A percentile compares a stretch with the other conserved stretches of the same genome.
Conservation (phyloP, 2,888 invertebrate species). For the Hydrotaea diabolus region DNA sequence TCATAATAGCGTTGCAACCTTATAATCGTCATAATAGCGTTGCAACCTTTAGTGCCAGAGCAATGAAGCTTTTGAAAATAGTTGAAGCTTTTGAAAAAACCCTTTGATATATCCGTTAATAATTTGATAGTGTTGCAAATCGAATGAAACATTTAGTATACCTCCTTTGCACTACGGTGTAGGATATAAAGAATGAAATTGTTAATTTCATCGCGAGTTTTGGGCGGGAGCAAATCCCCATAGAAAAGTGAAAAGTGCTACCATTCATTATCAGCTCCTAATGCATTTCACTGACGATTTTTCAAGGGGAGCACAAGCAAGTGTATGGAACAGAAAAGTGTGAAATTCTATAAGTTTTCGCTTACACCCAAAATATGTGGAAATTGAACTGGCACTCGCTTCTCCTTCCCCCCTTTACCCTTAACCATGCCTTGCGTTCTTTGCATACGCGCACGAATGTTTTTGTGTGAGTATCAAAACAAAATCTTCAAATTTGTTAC, state of each 20-base stretch:
- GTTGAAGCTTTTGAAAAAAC: too few relatives aligned
- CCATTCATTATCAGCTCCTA: constrained; percentile 17
- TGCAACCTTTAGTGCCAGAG: too few relatives aligned
- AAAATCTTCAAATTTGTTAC: constrained; percentile 33
- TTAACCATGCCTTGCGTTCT: constrained; percentile 2
- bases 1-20: too few relatives aligned
- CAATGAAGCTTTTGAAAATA: too few relatives aligned
- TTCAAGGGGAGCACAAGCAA: background rate
- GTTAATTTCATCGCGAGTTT: background rate
- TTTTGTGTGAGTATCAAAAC: background rate
- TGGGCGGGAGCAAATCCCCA: background rate
- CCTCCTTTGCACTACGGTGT: too few relatives aligned
- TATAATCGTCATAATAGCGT: too few relatives aligned
- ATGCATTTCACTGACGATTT: background rate
- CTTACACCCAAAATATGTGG: too few relatives aligned
- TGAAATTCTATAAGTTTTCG: background rate
- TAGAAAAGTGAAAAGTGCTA: constrained; percentile 9
- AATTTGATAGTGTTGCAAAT: too few relatives aligned
- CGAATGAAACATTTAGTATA: too few relatives aligned
- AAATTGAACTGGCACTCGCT: too few relatives aligned
- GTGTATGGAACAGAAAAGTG: background rate
- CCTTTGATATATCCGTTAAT: too few relatives aligned
- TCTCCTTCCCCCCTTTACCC: background rate
- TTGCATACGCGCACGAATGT: background rate
- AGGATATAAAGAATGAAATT: constrained; percentile 8